Conservation (phyloP, 2,113 vertebrate genomes). For the Onychorhynchus coronatus region DNA sequence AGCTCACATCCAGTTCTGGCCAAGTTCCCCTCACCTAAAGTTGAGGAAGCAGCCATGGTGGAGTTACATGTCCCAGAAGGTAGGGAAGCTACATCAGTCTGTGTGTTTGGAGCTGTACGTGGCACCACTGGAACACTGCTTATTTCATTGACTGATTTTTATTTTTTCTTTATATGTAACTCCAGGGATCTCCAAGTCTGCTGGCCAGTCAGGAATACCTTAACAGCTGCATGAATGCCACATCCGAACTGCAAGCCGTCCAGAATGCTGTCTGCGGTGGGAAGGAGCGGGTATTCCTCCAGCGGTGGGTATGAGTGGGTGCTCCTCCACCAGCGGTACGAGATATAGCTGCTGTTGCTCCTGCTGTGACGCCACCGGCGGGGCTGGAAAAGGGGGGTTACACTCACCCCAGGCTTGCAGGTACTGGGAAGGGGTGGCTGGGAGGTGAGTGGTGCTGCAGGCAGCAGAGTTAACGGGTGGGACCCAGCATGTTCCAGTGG, state of each 20-base stretch:
- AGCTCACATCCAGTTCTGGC: background rate
- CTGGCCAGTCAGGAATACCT: background rate
- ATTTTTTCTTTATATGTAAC: background rate
- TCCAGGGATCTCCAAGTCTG: background rate
- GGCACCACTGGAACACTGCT: too few relatives aligned
- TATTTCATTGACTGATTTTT: background rate
- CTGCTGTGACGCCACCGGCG: background rate
- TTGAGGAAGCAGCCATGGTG: background rate
- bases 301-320: background rate
- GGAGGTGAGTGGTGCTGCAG: fast-evolving
- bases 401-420: background rate
- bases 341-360: background rate
- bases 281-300: background rate
- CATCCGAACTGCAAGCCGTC: fast-evolving
- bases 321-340: too few relatives aligned
- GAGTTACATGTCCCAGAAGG: background rate
- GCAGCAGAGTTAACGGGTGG: background rate
- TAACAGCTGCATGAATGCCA: background rate
- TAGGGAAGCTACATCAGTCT: fast-evolving
- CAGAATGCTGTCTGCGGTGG: fast-evolving
- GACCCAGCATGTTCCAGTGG: too few relatives aligned
- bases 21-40: background rate
- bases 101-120: background rate
- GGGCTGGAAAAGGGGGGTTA: background rate
- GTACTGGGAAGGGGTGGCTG: fast-evolving